These are phyloP conservation scores for Drosophila mayaguana DNA, from an alignment of 2,888 invertebrate genomes.

Conservation along the genomic window DNA sequence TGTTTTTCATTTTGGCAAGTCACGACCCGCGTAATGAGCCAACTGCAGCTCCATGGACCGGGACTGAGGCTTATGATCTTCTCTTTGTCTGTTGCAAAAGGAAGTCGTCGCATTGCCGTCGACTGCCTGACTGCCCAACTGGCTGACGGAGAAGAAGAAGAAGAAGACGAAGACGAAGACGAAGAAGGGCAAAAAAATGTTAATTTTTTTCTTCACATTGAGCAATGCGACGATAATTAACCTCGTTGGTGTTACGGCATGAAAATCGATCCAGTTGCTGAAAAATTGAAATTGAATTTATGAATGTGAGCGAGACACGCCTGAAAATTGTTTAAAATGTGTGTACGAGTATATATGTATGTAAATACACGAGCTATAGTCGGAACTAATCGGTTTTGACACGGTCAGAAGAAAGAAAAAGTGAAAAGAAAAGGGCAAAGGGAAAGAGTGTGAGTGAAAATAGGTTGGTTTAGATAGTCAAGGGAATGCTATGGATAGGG, in stretches of 20 bases:
- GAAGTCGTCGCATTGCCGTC: slow-evolving; percentile 60
- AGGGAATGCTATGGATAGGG: slow-evolving; percentile 1
- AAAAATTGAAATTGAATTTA: slow-evolving; percentile 60
- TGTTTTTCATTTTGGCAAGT: slow-evolving; percentile 79
- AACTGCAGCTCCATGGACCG: slow-evolving; percentile 38
- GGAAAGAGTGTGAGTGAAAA: slow-evolving; percentile 4
- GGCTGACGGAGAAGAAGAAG: slow-evolving; percentile 13
- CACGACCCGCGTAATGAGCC: slow-evolving; percentile 80
- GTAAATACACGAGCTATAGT: not conserved
- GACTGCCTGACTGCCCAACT: slow-evolving; percentile 19
- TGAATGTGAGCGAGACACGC: slow-evolving; percentile 40
- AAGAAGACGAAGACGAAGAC: not conserved
- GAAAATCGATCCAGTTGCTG: slow-evolving; percentile 54
- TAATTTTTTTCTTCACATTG: slow-evolving; percentile 70
- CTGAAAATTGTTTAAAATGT: slow-evolving; percentile 24
- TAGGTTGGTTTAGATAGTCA: not conserved
- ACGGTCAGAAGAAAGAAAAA: slow-evolving; percentile 22
- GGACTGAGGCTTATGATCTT: slow-evolving; percentile 67
- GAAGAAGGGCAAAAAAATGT: slow-evolving; percentile 53
- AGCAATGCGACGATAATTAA: slow-evolving; percentile 75
- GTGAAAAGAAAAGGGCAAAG: not conserved
- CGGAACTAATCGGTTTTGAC: slow-evolving; percentile 45
- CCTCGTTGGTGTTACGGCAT: slow-evolving; percentile 68
- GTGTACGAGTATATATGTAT: not conserved
- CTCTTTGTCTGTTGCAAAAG: slow-evolving; percentile 66